Base-by-base conservation (phyloP, 1,140 invertebrate species). In the Belonocnema kinseyi region DNA sequence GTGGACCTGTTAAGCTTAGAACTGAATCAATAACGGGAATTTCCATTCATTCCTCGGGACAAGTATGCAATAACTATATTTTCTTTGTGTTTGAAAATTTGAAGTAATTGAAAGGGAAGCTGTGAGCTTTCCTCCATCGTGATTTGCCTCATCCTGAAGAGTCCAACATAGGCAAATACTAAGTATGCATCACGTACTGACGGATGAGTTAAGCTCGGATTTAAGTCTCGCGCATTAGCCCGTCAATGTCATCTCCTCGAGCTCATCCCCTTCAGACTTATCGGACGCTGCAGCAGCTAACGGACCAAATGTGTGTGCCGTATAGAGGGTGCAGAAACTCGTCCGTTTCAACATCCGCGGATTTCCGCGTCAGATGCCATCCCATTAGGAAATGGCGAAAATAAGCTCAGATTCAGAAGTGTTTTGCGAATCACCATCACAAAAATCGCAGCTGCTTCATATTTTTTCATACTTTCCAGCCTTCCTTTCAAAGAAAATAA, bases 161-260 rank as follows among this genome's bases (percentile, higher is more conserved):
- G 33, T 66, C 13, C 61, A 66, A 46, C 61, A 66, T 40, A 66
- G 81, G 82, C 81, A 85, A 85, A 86, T 84, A 86, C 85, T 88
- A 90, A 90, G 88, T 88, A 88, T 86, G 85, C 89, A 89, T 90
- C 88, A 88, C 85, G 81, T 88, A 91, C 87, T 88, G 90, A 91
- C 90, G 89, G 89, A 90, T 91, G 85, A 89, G 89, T 90, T 91
- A 89, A 91, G 88, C 90, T 86, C 77, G 86, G 85, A 85, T 90
- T 90, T 90, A 91, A 90, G 89, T 89, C 89, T 87, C 72, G 84
- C 82, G 88, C 85, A 84, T 90, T 89, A 89, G 86, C 88, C 83
- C 89, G 85, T 91, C 90, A 91, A 91, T 91, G 90, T 91, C 90
- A 91, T 91, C 89, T 90, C 88, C 86, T 89, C 85, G 80, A 89